Percentiles rank a stretch among this genome's conserved stretches.
These are phyloP conservation scores for Gorsachius magnificus DNA, from an alignment of 2,797 vertebrate genomes.

Conservation along the genomic window DNA sequence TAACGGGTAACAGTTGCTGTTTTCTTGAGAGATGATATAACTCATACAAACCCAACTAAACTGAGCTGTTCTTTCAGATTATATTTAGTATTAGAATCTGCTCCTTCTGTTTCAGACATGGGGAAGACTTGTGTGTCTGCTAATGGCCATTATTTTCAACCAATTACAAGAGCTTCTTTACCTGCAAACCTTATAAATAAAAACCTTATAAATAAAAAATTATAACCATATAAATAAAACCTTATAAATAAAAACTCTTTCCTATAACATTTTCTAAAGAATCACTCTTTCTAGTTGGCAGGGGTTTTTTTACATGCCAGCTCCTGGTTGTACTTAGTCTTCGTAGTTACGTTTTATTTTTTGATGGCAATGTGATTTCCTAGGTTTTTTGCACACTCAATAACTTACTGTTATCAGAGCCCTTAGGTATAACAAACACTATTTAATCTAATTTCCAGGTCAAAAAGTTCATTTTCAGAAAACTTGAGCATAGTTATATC, in stretches of 20 bases:
- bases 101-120: neutral
- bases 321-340: neutral
- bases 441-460: neutral
- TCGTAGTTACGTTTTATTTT: neutral
- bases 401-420: neutral
- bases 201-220: too few relatives aligned
- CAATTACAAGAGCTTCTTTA: neutral
- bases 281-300: neutral
- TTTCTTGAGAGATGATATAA: neutral
- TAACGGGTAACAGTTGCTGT: neutral
- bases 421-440: neutral
- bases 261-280: neutral
- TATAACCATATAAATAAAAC: too few relatives aligned
- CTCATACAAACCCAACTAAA: neutral
- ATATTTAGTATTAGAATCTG: neutral
- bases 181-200: neutral
- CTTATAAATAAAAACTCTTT: neutral
- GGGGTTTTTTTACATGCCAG: neutral
- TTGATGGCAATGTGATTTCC: neutral
- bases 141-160: neutral
- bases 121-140: neutral
- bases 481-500: neutral
- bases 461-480: neutral
- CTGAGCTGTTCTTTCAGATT: neutral
- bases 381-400: neutral